These are phyloP conservation scores for Sturnus vulgaris DNA, from an alignment of 2,113 vertebrate species.

Conservation along the genomic window DNA sequence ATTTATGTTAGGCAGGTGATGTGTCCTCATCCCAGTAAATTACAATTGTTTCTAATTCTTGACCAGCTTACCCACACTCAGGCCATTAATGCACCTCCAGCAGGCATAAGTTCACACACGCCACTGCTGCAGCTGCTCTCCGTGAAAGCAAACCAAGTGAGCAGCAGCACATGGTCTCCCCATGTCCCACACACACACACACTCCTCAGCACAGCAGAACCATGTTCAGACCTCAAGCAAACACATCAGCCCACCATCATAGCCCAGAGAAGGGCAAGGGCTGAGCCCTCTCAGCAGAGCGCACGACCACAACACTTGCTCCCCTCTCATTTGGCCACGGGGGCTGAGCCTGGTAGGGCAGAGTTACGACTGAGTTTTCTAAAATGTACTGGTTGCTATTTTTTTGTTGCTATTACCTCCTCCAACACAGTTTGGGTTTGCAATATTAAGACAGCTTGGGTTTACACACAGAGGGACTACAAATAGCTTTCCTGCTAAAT, in stretches of 20 bases:
- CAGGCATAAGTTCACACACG: fast-evolving
- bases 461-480: conserved; percentile 41
- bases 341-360: fast-evolving
- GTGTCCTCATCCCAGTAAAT: neutral
- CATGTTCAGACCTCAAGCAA: neutral
- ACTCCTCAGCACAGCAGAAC: neutral
- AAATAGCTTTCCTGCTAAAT: conserved; percentile 52
- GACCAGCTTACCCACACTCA: neutral
- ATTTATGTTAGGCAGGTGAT: neutral
- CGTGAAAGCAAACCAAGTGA: neutral
- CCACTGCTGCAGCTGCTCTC: fast-evolving
- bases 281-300: neutral
- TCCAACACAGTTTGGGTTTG: conserved; percentile 47
- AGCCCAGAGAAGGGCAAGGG: neutral
- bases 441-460: conserved; percentile 57
- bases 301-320: too few relatives aligned
- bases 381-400: neutral
- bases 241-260: fast-evolving
- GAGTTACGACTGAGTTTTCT: neutral
- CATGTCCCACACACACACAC: fast-evolving
- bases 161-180: neutral
- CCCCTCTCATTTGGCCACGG: fast-evolving
- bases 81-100: neutral
- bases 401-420: conserved; percentile 41
- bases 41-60: neutral